A percentile compares a stretch with the other conserved stretches of the same genome.
phyloP scores from a whole-genome alignment of 2,113 vertebrate genomes.

The Ochotona curzoniae region DNA sequence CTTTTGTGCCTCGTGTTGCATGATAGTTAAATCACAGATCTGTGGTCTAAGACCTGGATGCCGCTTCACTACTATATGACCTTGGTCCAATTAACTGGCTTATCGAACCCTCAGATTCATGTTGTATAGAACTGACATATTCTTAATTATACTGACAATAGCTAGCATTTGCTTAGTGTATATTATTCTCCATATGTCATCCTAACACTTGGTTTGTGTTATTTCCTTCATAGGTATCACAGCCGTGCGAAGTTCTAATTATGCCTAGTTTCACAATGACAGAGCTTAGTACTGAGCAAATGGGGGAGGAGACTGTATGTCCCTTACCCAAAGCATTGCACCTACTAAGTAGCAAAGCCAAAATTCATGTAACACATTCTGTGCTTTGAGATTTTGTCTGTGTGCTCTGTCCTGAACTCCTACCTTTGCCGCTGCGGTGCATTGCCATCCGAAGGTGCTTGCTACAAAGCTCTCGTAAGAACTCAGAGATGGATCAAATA shows the following conservation, averaged over 20 bases:
- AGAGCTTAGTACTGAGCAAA: not conserved
- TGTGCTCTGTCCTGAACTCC: not conserved
- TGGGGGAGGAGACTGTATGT: rapidly evolving
- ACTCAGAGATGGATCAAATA: not conserved
- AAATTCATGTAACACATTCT: not conserved
- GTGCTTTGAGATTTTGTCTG: not conserved
- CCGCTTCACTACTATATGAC: not conserved
- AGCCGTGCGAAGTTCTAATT: not conserved
- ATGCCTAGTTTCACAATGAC: not conserved
- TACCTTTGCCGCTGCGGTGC: not conserved
- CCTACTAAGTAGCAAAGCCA: not conserved
- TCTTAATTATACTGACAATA: constrained; percentile 20
- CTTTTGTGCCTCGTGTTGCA: constrained; percentile 11
- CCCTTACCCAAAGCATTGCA: not conserved
- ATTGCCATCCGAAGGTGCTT: not conserved
- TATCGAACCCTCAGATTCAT: not conserved
- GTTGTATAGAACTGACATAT: not conserved
- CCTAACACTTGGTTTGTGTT: not conserved
- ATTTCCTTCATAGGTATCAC: not conserved
- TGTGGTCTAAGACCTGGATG: not conserved
- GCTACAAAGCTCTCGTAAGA: not conserved
- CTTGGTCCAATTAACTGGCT: constrained; percentile 28
- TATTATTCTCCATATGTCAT: not conserved
- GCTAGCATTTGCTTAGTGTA: not conserved
- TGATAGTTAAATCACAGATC: not conserved